Evolutionary conservation across 1,140 invertebrate genomes (phyloP).

Genomic region (Drosophila sp.): DNA sequence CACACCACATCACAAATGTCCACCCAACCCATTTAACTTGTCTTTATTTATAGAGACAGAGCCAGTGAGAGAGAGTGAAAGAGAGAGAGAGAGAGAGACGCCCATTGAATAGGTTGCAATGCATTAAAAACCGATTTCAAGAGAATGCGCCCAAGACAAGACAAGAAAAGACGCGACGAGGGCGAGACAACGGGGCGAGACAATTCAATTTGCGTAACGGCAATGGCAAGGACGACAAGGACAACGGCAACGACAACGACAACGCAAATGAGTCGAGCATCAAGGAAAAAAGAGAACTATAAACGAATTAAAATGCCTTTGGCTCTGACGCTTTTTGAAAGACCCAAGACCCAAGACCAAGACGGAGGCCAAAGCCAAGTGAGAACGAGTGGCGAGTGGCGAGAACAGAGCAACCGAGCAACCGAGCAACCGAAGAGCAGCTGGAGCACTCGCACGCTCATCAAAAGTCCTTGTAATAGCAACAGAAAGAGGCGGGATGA

Average conservation of each 20-base stretch:
- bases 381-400: conserved; percentile 3
- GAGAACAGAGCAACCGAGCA: background rate
- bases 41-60: conserved; percentile 18
- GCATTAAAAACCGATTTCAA: conserved; percentile 66
- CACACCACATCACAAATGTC: background rate
- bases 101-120: conserved; percentile 9
- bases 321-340: conserved; percentile 51
- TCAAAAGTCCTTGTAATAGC: conserved; percentile 1
- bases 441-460: conserved; percentile 20
- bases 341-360: conserved; percentile 1
- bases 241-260: conserved; percentile 21
- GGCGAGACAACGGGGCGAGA: conserved; percentile 28
- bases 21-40: conserved; percentile 4
- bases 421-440: conserved; percentile 13
- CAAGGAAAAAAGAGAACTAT: conserved; percentile 33
- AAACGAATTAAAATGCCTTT: conserved; percentile 76
- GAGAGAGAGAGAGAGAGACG: background rate
- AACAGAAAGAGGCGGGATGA: background rate
- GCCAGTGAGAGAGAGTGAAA: background rate
- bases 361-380: conserved; percentile 28
- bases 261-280: conserved; percentile 53
- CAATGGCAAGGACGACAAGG: conserved; percentile 3
- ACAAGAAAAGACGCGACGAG: conserved; percentile 20
- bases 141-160: conserved; percentile 43
- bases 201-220: conserved; percentile 72